Conservation (phyloP, 2,888 invertebrate genomes). For the Epinotia bilunana region DNA sequence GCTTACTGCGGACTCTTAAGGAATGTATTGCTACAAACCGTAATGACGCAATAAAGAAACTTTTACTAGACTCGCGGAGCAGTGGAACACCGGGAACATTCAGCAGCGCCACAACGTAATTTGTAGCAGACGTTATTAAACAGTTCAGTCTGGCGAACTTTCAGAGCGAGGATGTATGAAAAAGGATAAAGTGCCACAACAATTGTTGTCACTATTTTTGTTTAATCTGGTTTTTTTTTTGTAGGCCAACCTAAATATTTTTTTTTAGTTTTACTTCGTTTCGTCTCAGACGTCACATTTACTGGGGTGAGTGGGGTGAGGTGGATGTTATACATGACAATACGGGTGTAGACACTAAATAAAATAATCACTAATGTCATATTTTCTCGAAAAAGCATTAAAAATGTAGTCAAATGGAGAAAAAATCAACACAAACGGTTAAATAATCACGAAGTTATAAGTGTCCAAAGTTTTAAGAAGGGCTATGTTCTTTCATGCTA, state of each 20-base stretch:
- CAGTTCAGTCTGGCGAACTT: slow-evolving; percentile 57
- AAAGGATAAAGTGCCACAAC: slow-evolving; percentile 18
- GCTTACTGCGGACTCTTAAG: not conserved
- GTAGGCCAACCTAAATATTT: not conserved
- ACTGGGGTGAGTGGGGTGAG: no score
- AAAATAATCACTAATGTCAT: no score
- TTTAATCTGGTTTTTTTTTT: not conserved
- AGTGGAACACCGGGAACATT: slow-evolving; percentile 34
- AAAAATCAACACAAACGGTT: no score
- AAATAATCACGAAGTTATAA: no score
- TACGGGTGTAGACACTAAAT: no score
- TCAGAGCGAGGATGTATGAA: slow-evolving; percentile 54
- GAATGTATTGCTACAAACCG: slow-evolving; percentile 24
- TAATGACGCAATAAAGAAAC: slow-evolving; percentile 38
- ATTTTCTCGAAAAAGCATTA: no score
- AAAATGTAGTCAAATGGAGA: no score
- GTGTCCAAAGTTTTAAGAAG: no score
- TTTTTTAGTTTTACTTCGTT: not conserved
- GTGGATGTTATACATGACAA: not conserved
- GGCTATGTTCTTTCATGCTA: no score
- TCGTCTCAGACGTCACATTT: not conserved
- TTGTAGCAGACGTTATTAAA: slow-evolving; percentile 50
- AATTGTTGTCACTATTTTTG: slow-evolving; percentile 1
- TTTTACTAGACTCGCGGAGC: slow-evolving; percentile 35
- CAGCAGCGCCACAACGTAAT: slow-evolving; percentile 41